These are phyloP conservation scores for Psammodynastes pulverulentus DNA, from an alignment of 2,113 vertebrate genomes.

Conservation along the genomic window DNA sequence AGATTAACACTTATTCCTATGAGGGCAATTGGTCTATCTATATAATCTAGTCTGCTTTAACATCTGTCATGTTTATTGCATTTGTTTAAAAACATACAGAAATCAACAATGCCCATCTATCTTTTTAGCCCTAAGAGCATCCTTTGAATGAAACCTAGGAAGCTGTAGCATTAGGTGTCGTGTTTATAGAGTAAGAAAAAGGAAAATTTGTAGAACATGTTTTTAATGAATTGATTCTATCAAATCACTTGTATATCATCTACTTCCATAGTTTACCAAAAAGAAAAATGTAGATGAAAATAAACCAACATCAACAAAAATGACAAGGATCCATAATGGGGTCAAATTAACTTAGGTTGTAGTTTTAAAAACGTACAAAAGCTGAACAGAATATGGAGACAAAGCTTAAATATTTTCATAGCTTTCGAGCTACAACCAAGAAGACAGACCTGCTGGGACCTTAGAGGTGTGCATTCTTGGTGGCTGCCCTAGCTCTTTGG, in stretches of 20 bases:
- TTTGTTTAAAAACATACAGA: neutral
- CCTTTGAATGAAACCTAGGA: neutral
- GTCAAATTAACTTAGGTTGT: neutral
- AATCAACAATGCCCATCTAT: neutral
- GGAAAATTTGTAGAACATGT: neutral
- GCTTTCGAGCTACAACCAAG: neutral
- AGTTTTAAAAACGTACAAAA: neutral
- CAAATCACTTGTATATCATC: neutral
- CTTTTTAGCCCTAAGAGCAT: neutral
- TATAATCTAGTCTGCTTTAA: neutral
- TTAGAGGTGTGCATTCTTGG: neutral
- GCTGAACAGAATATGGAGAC: neutral
- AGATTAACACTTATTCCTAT: neutral
- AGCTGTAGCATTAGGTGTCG: neutral
- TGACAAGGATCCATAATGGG: neutral
- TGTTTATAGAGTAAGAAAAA: neutral
- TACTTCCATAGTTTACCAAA: neutral
- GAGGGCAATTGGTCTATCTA: neutral
- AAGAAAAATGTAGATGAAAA: neutral
- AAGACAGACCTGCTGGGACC: neutral
- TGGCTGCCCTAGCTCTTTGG: too few species aligned
- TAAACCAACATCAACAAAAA: neutral
- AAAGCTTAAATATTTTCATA: neutral
- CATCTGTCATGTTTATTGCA: neutral
- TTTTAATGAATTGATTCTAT: neutral